Evolutionary conservation across 2,888 invertebrate genomes (phyloP), one percentile per base, ranked within the genome.

Genomic region (Tridacna crocea): DNA sequence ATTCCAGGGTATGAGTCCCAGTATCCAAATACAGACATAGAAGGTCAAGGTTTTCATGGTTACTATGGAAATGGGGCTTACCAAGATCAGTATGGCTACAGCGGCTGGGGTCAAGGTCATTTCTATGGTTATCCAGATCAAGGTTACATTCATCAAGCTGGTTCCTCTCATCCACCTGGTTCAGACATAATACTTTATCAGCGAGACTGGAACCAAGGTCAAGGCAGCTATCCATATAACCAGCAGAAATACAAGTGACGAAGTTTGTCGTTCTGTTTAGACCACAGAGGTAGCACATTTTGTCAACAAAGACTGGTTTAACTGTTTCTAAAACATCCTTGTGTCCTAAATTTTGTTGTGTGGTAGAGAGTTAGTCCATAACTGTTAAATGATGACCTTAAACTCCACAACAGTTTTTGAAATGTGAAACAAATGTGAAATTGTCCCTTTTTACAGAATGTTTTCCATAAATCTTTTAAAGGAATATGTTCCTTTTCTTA

Each of bases 101-200:
- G 77, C 66, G 78, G 79, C 26, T 86, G 85, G 84, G 78, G 81
- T 46, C 77, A 79, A 75, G 80, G 85, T 24, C 77, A 82, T 72
- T 78, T 47, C 47, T 55, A 76, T 60, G 75, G 74, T 15, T 72
- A 77, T 74, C 80, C 72, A 24, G 77, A 77, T 63, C 76, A 75
- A 36, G 84, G 81, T 47, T 79, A 79, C 74, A 84, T 79, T 24
- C 61, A 60, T n/a, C 74, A 77, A 51, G 58, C 65, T 22, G 75
- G 78, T 61, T 85, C 89, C 22, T 89, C 87, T 13, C 80, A 68
- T 19, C 88, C 89, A 13, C 87, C 87, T 27, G 86, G 87, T 72
- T 89, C 90, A 24, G 90, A 90, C 11, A 88, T 90, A 36, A 90
- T 90, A 87, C 90, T 91, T 70, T 82, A 91, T 58, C 92, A 91